These are phyloP conservation scores for Irena cyanogastra DNA, from an alignment of 2,113 vertebrate genomes.

Conservation along the genomic window DNA sequence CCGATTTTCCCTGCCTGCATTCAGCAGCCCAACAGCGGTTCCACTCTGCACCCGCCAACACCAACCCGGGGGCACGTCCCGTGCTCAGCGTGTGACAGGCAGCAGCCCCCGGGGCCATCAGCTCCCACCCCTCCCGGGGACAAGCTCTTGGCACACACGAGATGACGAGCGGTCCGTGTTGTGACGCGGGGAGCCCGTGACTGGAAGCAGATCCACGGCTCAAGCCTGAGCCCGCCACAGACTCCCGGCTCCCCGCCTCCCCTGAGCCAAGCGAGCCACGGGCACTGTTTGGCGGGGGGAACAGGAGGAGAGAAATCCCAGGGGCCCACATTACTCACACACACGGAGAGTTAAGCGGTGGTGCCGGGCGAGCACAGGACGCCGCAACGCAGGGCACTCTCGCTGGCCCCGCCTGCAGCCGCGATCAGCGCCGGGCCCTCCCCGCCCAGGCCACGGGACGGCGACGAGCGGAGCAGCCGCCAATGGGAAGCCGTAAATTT, in stretches of 20 bases:
- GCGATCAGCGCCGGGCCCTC: neutral
- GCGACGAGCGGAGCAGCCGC: neutral
- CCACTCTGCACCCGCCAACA: neutral
- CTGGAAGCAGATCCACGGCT: neutral
- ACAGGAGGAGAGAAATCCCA: neutral
- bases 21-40: neutral
- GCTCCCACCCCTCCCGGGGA: neutral
- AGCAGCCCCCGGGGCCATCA: neutral
- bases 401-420: neutral
- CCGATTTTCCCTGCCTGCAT: neutral
- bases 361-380: rapidly evolving
- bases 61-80: neutral
- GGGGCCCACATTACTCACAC: neutral
- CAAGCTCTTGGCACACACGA: neutral
- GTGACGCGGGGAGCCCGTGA: neutral
- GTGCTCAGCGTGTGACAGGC: neutral
- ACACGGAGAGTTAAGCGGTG: rapidly evolving
- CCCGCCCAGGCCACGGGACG: neutral
- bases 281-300: no score
- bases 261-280: neutral
- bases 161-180: neutral
- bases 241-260: neutral
- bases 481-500: neutral
- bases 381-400: rapidly evolving
- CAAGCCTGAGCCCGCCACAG: neutral